Evolutionary conservation across 1,140 invertebrate species (phyloP).

Genomic region (Drosophila takahashii): DNA sequence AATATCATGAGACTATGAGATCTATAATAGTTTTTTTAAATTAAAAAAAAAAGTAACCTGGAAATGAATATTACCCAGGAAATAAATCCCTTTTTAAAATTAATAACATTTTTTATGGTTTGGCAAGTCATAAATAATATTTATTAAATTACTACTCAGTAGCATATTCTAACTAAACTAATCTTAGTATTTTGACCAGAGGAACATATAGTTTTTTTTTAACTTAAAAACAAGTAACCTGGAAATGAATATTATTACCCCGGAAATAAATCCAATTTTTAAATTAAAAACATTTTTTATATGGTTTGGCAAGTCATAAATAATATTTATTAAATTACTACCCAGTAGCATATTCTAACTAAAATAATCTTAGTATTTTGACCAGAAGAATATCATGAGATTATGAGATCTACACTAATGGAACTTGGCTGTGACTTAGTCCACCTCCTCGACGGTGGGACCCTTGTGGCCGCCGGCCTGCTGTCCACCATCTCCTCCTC

Average conservation of each 20-base stretch:
- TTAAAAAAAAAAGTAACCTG: too few relatives aligned
- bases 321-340: slow-evolving; percentile 35
- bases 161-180: background rate
- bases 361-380: background rate
- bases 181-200: background rate
- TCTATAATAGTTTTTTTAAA: background rate
- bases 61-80: too few relatives aligned
- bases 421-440: slow-evolving; percentile 85
- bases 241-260: background rate
- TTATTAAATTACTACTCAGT: slow-evolving; percentile 38
- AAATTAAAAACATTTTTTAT: background rate
- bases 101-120: background rate
- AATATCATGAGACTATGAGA: slow-evolving; percentile 5
- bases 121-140: slow-evolving; percentile 9
- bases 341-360: slow-evolving; percentile 6
- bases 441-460: slow-evolving; percentile 90
- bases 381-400: slow-evolving; percentile 2
- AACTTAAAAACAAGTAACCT: slow-evolving; percentile 36
- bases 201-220: background rate
- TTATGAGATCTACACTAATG: slow-evolving; percentile 20
- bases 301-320: background rate
- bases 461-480: slow-evolving; percentile 83
- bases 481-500: slow-evolving; percentile 81
- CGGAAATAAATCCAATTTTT: background rate
- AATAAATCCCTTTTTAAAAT: too few relatives aligned